Base-by-base conservation (phyloP, 2,888 invertebrate species). In the Meloe dianella region DNA sequence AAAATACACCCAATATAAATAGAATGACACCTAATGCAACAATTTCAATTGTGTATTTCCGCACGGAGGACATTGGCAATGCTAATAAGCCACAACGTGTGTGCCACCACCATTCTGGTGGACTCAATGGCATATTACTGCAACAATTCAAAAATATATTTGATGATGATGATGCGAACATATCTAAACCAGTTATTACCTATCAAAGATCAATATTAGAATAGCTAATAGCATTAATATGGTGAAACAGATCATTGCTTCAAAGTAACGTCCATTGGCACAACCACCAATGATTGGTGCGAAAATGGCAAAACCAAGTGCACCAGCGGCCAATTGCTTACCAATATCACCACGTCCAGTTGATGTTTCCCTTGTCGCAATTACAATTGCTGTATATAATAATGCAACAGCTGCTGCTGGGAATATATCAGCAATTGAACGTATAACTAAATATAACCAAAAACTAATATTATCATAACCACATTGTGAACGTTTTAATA, bases 51-150 rank as follows among this genome's bases (percentile, higher is more conserved):
- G 91, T 90, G 79, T 92, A 93, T 61, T 91, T 89, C 38, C 92
- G 87, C 60, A 92, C 89, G 7, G 91, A 88, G 71, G 90, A 92
- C 92, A 93, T 91, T n/a, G 93, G 93, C 79, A 92, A 85, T 10
- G 93, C 90, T 65, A 93, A 78, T 84, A 91, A 89, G 47, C 92
- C 93, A 10, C 91, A 91, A 76, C 91, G 87, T 2, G 93, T 93
- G 78, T 93, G 92, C 93, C 93, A 93, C 92, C 92, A 93, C 93
- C 93, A 93, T 82, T 93, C 93, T 0, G 93, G 92, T 1, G 93
- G 92, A 75, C 92, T 91, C 10, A 93, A 82, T 0, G 93, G 93
- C 91, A 93, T 93, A 73, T 87, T 86, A 4, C 89, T 89, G 67
- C 35, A 80, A 78, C 72, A 72, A 54, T 47, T 20, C 29, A 64